Base-by-base conservation (phyloP, 2,888 invertebrate species). In the Aleiodes testaceus region DNA sequence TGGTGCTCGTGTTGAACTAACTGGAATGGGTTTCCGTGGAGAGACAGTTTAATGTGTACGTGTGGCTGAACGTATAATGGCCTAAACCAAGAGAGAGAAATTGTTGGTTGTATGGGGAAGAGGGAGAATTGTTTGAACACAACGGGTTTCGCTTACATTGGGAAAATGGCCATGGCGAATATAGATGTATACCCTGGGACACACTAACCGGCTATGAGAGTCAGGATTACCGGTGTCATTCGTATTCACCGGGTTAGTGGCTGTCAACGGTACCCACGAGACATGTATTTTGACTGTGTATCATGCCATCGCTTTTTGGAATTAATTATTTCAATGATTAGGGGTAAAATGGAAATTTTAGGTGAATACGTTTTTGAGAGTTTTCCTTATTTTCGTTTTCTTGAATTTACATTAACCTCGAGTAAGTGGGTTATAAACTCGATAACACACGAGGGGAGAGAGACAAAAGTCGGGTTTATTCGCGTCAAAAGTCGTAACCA, bases 221-320 rank as follows among this genome's bases (percentile, higher is more conserved):
- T 81, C 81, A 83, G 86, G 86, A 86, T 86, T 86, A 86, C 82
- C 82, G 75, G 79, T 81, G 82, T 84, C 83, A 84, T 84, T 82
- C 81, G 83, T 84, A 84, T 83, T 84, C 84, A 81, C 81, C 82
- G 85, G 85, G 84, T 86, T 85, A 84, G 85, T 81, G 81, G 80
- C 84, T 86, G 86, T 86, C 86, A 86, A 80, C 85, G 81, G 76
- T 70, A 11, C 18, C 53, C 53, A 22, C 22, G 53, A 73, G 49
- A 70, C 49, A 68, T 70, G 44, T 61, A 49, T 55, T 36, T 14
- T 4, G 49, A 3, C 18, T 20, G 14, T 11, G 20, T 63, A 53
- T 67, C 45, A n/a, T 50, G 55, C 52, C n/a, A 53, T 53, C 20
- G 52, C 12, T 52, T 53, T 36, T 53, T 36, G 63, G 72, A 65